Evolutionary conservation across 2,888 invertebrate species (phyloP), one percentile per base, ranked within the genome.

Genomic region (Piscicola geometra): DNA sequence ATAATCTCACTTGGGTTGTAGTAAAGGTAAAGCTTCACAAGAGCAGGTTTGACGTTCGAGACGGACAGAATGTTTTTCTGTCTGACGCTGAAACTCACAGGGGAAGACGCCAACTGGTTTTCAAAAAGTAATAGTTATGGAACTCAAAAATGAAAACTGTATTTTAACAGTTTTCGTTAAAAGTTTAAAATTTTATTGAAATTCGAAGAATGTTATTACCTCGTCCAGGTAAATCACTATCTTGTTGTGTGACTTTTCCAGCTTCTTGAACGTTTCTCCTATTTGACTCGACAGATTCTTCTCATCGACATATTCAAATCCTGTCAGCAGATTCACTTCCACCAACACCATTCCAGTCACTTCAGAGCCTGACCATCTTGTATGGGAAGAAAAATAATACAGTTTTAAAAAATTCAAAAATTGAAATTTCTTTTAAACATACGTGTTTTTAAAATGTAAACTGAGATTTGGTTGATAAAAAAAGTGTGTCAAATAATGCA

Each of bases 141-240:
- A n/a, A n/a, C n/a, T n/a, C n/a, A n/a, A n/a, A n/a, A n/a, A n/a
- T n/a, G n/a, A n/a, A n/a, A n/a, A n/a, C n/a, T n/a, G n/a, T n/a
- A n/a, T n/a, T n/a, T n/a, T n/a, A n/a, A n/a, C n/a, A n/a, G n/a
- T n/a, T n/a, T n/a, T n/a, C n/a, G n/a, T n/a, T n/a, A n/a, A n/a
- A n/a, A n/a, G n/a, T n/a, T n/a, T n/a, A 41, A 41, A 41, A 9
- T 9, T 41, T 41, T 41, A 41, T 41, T 5, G 5, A 73, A 35
- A 41, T 15, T 41, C 5, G 5, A 41, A 41, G 41, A 41, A 41
- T 41, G 5, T 41, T n/a, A n/a, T 9, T 41, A 73, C 73, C 60
- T 73, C 73, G 36, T 73, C 73, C n/a, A 73, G 64, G 36, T 73
- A 73, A 33, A 73, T 73, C 33, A 56, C 56, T 32, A 73, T 32